Evolutionary conservation across 2,113 vertebrate genomes (phyloP), one percentile per base, ranked within the genome.

Genomic region (Epinephelus moara): DNA sequence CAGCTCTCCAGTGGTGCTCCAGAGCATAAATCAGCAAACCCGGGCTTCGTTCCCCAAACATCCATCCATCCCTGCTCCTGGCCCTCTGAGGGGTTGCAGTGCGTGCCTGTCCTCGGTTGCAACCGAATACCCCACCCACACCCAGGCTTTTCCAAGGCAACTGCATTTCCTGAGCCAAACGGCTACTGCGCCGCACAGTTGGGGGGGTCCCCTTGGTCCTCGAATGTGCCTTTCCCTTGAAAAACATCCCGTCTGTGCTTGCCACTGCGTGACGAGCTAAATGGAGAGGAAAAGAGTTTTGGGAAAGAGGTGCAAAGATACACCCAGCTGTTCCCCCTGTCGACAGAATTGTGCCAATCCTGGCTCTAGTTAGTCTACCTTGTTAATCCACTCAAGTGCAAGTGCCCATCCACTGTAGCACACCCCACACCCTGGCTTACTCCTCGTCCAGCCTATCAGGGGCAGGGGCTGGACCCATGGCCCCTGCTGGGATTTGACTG

Each of bases 21-120:
- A 56, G 40, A 85, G 90, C 85, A 92, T 85, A 90, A 91, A 92
- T 93, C 88, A 88, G 83, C 80, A 88, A 84, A 88, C 61, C 53
- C 2, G 0, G 45, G 42, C 64, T 84, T 71, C 63, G 8, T 80
- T 80, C 82, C 62, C 70, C 52, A 77, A 88, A 83, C 79, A 73
- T 75, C 70, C 81, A 76, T 81, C 81, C 61, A 67, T 64, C 49
- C 69, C 78, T 70, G 69, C 55, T 62, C 79, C 50, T 64, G 87
- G 73, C 80, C 27, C 74, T 71, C 66, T 53, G 73, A 67, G 77
- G 78, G 45, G 70, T 3, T 78, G 56, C 80, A 68, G 53, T 77
- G 33, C 61, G 37, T 73, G 79, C 76, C 53, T 85, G 66, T 86
- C 78, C 86, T 89, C 88, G 71, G 64, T 75, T 75, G 71, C 71